These are phyloP conservation scores for Pocota personata DNA, from an alignment of 2,888 invertebrate genomes.

Conservation along the genomic window DNA sequence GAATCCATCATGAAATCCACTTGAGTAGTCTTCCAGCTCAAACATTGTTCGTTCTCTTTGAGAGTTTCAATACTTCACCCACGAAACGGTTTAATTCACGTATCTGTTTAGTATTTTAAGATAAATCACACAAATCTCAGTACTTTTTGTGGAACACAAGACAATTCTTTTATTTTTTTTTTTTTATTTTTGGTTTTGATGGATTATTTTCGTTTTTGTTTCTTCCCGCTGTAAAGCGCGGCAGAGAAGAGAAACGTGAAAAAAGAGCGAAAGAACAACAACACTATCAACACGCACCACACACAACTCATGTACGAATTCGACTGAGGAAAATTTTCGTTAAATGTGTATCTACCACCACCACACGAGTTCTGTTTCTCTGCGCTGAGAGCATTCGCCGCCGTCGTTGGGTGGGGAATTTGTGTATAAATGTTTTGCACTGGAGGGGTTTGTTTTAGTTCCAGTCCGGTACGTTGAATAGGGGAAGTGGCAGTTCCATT, in stretches of 20 bases:
- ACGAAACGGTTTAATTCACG: slow-evolving; percentile 26
- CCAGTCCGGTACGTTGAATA: slow-evolving; percentile 44
- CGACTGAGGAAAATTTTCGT: slow-evolving; percentile 72
- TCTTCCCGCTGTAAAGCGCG: slow-evolving; percentile 67
- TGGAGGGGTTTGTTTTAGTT: slow-evolving; percentile 57
- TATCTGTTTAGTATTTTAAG: slow-evolving; percentile 21
- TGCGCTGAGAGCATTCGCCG: slow-evolving; percentile 53
- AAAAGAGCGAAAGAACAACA: slow-evolving; percentile 71
- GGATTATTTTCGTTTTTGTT: slow-evolving; percentile 67
- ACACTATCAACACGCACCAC: slow-evolving; percentile 73
- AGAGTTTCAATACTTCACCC: slow-evolving; percentile 7
- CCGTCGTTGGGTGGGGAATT: slow-evolving; percentile 37
- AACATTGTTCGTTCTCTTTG: slow-evolving; percentile 83
- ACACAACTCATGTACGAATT: slow-evolving; percentile 73
- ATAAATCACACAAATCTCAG: slow-evolving; percentile 33
- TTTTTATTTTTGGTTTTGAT: slow-evolving; percentile 42
- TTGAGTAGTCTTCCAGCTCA: slow-evolving; percentile 88
- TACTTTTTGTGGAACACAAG: slow-evolving; percentile 68
- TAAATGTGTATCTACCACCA: slow-evolving; percentile 71
- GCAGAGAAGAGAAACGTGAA: slow-evolving; percentile 70
- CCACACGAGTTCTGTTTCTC: slow-evolving; percentile 65
- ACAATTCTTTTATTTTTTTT: slow-evolving; percentile 38
- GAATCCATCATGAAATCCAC: slow-evolving; percentile 87
- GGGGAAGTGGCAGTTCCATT: slow-evolving; percentile 67
- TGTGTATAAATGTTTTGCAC: slow-evolving; percentile 27